Evolutionary conservation across 2,888 invertebrate genomes (phyloP), one percentile per base, ranked within the genome.

Genomic region (Dolichopus griseipennis): DNA sequence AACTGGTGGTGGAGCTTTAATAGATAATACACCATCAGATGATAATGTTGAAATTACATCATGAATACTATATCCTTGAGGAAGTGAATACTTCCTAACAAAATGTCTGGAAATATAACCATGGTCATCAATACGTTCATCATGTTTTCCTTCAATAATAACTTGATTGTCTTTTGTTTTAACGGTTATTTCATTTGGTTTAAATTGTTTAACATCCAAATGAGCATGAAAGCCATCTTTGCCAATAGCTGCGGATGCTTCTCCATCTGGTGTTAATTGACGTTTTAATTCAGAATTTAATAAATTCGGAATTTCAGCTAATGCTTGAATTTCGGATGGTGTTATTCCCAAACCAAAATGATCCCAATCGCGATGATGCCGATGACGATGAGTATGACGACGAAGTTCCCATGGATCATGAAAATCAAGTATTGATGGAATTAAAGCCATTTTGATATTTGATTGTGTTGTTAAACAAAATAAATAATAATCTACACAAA

Each of bases 91-190:
- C 70, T 89, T 85, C 18, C 52, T 52, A 15, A 52, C 52, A 18
- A 52, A 52, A 72, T 92, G 90, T 68, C 91, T 85, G 62, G 88
- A 87, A 33, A 91, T 87, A 78, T 85, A 88, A 0, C 92, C 92
- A 73, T 89, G 88, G 20, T 88, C 86, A 72, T 91, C 90, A 64
- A 86, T 85, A 73, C 88, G 88, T 71, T 92, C 87, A 74, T 91
- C 90, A 76, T 90, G 92, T 76, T 88, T 90, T 0, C 90, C 92
- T 78, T 92, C 90, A n/a, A 91, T 84, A 66, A 88, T 84, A 33
- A 93, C 85, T 68, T 84, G 85, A 72, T 88, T 87, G 8, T 90
- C 91, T 0, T 89, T 84, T 0, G 90, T 90, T 78, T 91, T 92
- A 21, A 93, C 91, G 10, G 85, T 84, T 52, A 93, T 87, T 78